Evolutionary conservation across 2,113 vertebrate species (phyloP), one percentile per base, ranked within the genome.

Genomic region (Campylomormyrus numenius): DNA sequence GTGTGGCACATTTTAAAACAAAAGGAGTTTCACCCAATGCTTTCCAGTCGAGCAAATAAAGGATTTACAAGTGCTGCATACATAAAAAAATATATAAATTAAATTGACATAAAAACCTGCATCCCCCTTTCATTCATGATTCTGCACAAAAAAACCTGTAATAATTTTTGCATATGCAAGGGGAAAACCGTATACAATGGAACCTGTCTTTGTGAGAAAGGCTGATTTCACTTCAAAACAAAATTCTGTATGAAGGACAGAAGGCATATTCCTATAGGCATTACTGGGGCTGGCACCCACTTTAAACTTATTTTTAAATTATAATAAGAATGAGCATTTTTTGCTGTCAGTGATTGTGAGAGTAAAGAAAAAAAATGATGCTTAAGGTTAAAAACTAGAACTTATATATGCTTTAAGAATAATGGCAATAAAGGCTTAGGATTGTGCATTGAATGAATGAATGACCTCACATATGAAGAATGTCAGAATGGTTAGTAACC

Each of bases 171-270:
- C 74, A 8, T 17, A 42, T 42, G 35, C 74, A 39, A 24, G 15
- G 13, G 74, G 35, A 17, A 17, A 19, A 17, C 15, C 35, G 6
- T 17, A 17, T 19, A 80, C 35, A 80, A 39, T 42, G 35, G 74
- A 39, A 80, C 13, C 70, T 39, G 74, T 19, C 74, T 80, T 80
- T 80, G 74, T 80, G 74, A 39, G 35, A 42, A 80, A 80, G 15
- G 15, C 74, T 80, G 74, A 42, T 80, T 80, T 80, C 74, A 80
- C 74, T 80, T 80, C 74, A 80, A 80, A 80, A 80, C 35, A 42
- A 42, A 80, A 35, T 80, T 39, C 35, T 31, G 62, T n/a, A 70
- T 31, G n/a, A 70, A 42, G 74, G 6, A 80, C 35, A 42, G 35
- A 80, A 39, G 35, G 15, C 5, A 80, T 39, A 3, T 80, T 8